These are phyloP conservation scores for Sus scrofa DNA, from an alignment of 2,113 vertebrate species.

Conservation along the genomic window T2T-Sscrofa CM000824.6:139490501-139491000, in stretches of 20 bases:
- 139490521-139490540: conserved; percentile 18
- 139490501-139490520: neutral
- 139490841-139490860: conserved; percentile 27
- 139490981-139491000: neutral
- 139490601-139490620: conserved; percentile 42
- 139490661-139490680: conserved; percentile 35
- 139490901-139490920: conserved; percentile 31
- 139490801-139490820: conserved; percentile 49
- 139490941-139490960: conserved; percentile 13
- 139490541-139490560: conserved; percentile 32
- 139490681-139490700: conserved; percentile 43
- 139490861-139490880: conserved; percentile 27
- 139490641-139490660: conserved; percentile 25
- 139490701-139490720: conserved; percentile 27
- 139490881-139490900: conserved; percentile 45
- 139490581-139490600: neutral
- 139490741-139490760: conserved; percentile 40
- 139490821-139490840: neutral
- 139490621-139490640: neutral
- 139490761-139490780: conserved; percentile 60
- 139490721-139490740: conserved; percentile 64
- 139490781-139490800: conserved; percentile 26
- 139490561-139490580: conserved; percentile 44
- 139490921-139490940: neutral
- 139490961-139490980: neutral